A percentile compares a stretch with the other conserved stretches of the same genome.
Conservation (phyloP, 2,113 vertebrate species). For the Myotis lucifugus region DNA sequence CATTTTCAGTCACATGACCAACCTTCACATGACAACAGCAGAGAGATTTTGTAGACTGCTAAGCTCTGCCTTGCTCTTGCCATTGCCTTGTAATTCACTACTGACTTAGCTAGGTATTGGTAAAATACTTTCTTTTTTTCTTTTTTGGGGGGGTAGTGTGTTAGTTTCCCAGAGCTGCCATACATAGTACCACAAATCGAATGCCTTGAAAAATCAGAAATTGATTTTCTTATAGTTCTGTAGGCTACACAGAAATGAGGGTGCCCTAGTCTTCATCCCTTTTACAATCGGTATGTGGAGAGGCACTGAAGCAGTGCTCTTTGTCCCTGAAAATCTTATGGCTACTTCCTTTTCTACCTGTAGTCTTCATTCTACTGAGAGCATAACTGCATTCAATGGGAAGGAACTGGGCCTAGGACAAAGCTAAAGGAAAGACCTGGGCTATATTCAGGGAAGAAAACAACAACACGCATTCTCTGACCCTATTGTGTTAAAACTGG, state of each 20-base stretch:
- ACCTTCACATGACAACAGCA: neutral
- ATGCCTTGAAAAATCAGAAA: neutral
- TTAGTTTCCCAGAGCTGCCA: neutral
- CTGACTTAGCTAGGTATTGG: neutral
- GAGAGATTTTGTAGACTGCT: neutral
- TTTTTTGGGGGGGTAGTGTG: too few relatives aligned
- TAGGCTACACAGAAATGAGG: neutral
- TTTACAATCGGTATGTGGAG: neutral
- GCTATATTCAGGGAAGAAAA: neutral
- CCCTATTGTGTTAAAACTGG: neutral
- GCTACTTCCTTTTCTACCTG: neutral
- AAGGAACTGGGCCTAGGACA: neutral
- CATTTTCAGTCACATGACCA: neutral
- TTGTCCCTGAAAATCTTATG: neutral
- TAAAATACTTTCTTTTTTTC: neutral
- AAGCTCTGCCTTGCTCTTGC: neutral
- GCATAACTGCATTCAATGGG: neutral
- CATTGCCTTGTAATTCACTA: neutral
- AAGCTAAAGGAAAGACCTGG: neutral
- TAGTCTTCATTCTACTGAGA: neutral
- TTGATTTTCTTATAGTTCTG: neutral
- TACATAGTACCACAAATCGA: fast-evolving
- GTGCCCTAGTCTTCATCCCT: neutral
- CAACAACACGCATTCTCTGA: neutral
- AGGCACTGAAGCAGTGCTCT: neutral